These are phyloP conservation scores for Drosophila aff. DNA, from an alignment of 1,140 invertebrate genomes.

Conservation along the genomic window DNA sequence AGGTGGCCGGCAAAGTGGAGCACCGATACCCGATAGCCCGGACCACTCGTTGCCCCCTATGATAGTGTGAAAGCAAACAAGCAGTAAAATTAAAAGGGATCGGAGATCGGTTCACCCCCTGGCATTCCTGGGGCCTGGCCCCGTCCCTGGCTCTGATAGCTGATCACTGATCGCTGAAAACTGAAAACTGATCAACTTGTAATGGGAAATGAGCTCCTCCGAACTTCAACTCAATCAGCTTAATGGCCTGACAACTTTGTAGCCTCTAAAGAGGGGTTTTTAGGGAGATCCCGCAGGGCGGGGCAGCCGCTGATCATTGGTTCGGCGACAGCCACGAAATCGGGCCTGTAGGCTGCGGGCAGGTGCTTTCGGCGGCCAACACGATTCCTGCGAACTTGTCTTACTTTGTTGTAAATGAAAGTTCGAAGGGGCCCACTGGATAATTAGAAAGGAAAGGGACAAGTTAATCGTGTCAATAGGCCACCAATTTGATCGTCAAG, in stretches of 20 bases:
- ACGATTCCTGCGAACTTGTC: slow-evolving; percentile 23
- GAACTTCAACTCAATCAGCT: slow-evolving; percentile 80
- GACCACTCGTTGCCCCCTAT: slow-evolving; percentile 47
- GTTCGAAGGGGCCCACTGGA: slow-evolving; percentile 12
- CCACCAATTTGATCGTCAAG: not conserved
- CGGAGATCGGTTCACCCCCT: slow-evolving; percentile 41
- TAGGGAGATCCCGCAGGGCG: slow-evolving; percentile 2
- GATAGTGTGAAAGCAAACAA: slow-evolving; percentile 82
- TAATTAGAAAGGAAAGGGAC: slow-evolving; percentile 3
- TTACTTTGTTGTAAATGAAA: slow-evolving; percentile 44
- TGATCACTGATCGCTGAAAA: slow-evolving; percentile 1
- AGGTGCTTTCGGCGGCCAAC: slow-evolving; percentile 40
- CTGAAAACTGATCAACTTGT: slow-evolving; percentile 76
- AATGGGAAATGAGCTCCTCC: slow-evolving; percentile 78
- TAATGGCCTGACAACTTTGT: slow-evolving; percentile 78
- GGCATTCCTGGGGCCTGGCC: slow-evolving; percentile 3
- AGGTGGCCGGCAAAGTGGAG: slow-evolving; percentile 62
- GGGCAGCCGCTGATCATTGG: slow-evolving; percentile 31
- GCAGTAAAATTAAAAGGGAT: slow-evolving; percentile 76
- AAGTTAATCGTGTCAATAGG: not conserved
- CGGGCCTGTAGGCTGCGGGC: slow-evolving; percentile 8
- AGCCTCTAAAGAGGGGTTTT: slow-evolving; percentile 34
- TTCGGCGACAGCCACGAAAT: slow-evolving; percentile 25
- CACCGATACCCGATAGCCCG: slow-evolving; percentile 23
- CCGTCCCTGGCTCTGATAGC: slow-evolving; percentile 2